Evolutionary conservation across 2,888 invertebrate species (phyloP).

Genomic region (Oxyscelio sp.): DNA sequence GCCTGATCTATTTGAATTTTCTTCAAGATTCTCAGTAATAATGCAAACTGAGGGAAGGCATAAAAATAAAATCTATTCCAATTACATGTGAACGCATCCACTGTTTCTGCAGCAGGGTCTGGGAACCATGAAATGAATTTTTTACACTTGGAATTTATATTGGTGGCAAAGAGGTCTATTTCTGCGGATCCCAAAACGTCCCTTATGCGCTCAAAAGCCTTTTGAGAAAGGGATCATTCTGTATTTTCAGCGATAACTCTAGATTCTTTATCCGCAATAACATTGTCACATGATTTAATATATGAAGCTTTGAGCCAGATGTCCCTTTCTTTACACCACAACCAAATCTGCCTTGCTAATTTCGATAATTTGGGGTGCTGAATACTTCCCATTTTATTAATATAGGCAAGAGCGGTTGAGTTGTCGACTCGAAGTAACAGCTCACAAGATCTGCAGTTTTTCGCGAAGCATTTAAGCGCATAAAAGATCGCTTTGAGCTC

Average conservation of each 20-base stretch:
- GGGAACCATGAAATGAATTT: constrained; percentile 78
- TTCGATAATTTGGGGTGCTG: too few relatives aligned
- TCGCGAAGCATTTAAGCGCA: background rate
- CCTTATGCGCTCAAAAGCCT: constrained; percentile 37
- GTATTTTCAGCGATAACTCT: too few relatives aligned
- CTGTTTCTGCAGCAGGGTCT: constrained; percentile 74
- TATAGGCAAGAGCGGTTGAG: constrained; percentile 31
- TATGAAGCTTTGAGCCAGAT: too few relatives aligned
- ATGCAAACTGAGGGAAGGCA: too few relatives aligned
- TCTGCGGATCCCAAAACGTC: constrained; percentile 51
- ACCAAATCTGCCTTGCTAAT: too few relatives aligned
- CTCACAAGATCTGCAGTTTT: background rate
- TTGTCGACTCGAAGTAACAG: background rate
- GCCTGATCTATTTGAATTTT: constrained; percentile 80
- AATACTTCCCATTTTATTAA: too few relatives aligned
- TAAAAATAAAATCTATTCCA: constrained; percentile 72
- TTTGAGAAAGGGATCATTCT: constrained; percentile 37
- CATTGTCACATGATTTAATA: too few relatives aligned
- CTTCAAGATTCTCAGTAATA: too few relatives aligned
- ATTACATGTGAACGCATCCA: constrained; percentile 79
- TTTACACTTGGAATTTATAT: constrained; percentile 77
- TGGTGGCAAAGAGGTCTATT: constrained; percentile 79
- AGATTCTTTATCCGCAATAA: too few relatives aligned
- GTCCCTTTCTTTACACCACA: too few relatives aligned
- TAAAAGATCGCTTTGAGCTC: constrained; percentile 1